phyloP scores from a whole-genome alignment of 1,140 invertebrate genomes.

The Ptiloglossa arizonensis region DNA sequence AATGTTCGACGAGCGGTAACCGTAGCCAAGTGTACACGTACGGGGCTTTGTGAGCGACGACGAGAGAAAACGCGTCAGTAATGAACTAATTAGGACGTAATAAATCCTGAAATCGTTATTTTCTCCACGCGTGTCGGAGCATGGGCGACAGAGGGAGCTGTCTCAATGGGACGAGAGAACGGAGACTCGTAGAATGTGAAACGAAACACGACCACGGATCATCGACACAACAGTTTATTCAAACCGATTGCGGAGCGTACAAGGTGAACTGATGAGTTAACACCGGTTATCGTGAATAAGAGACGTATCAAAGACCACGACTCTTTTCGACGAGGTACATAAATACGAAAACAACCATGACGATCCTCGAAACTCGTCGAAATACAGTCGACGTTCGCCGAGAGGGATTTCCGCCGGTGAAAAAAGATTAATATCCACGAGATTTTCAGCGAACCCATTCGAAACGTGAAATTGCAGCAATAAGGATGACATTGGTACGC shows the following conservation, averaged over 20 bases:
- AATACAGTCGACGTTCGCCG: neutral
- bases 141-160: slow-evolving; percentile 20
- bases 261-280: slow-evolving; percentile 27
- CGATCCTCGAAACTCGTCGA: neutral
- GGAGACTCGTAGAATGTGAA: neutral
- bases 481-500: no score
- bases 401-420: neutral
- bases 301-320: neutral
- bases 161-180: slow-evolving; percentile 24
- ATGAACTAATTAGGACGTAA: slow-evolving; percentile 48
- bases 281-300: slow-evolving; percentile 8
- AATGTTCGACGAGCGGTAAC: no score
- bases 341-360: neutral
- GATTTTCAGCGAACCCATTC: no score
- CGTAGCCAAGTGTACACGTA: neutral
- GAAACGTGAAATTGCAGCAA: no score
- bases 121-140: slow-evolving; percentile 9
- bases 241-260: neutral
- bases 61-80: slow-evolving; percentile 17
- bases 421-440: no score
- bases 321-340: neutral
- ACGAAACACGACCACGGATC: slow-evolving; percentile 2
- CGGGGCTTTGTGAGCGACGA: neutral
- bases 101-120: slow-evolving; percentile 48
- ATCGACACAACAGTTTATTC: slow-evolving; percentile 22